Percentiles rank a stretch among this genome's conserved stretches.
Conservation (phyloP, 2,113 vertebrate genomes). For the Lagopus leucura region DNA sequence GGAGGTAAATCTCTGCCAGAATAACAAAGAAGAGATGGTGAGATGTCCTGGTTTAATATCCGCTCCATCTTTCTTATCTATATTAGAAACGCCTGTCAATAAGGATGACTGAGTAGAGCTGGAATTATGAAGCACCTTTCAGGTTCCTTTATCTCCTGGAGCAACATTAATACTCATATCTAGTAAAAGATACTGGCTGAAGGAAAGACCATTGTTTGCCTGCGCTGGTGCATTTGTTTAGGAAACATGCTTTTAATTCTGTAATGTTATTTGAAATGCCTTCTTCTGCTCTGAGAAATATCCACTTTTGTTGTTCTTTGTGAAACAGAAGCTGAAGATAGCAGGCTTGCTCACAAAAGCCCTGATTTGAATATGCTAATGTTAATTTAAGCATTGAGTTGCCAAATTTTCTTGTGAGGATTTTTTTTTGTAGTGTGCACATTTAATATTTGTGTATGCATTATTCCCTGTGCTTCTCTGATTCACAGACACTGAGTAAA, state of each 20-base stretch:
- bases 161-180: not conserved
- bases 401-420: not conserved
- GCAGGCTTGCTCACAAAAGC: not conserved
- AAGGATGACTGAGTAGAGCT: slow-evolving; percentile 40
- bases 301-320: not conserved
- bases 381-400: slow-evolving; percentile 6
- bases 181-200: not conserved
- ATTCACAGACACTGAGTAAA: not conserved
- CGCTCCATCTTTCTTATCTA: slow-evolving; percentile 66
- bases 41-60: slow-evolving; percentile 68
- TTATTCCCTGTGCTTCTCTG: not conserved
- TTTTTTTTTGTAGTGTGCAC: not conserved
- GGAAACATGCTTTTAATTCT: not conserved
- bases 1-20: slow-evolving; percentile 7
- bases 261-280: not conserved
- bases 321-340: not conserved
- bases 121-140: slow-evolving; percentile 18
- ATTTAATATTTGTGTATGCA: slow-evolving; percentile 30
- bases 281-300: not conserved
- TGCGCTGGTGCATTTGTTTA: not conserved
- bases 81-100: slow-evolving; percentile 58
- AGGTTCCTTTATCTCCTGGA: slow-evolving; percentile 34
- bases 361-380: slow-evolving; percentile 1
- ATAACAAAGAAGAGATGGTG: slow-evolving; percentile 42
- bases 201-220: not conserved